A percentile compares a stretch with the other conserved stretches of the same genome.
Conservation (phyloP, 2,113 vertebrate species). For the Ondatra zibethicus region DNA sequence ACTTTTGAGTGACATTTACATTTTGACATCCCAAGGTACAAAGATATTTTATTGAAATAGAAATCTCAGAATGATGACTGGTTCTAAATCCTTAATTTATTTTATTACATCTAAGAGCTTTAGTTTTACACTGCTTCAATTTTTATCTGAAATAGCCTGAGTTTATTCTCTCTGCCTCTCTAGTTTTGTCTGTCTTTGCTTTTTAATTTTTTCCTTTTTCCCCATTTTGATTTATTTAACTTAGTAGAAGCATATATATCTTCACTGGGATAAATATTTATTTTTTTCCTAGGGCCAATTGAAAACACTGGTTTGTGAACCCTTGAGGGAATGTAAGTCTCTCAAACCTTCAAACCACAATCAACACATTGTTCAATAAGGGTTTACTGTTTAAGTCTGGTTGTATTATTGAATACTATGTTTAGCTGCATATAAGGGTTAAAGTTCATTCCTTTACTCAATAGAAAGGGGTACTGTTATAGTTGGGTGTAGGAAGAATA, state of each 20-base stretch:
- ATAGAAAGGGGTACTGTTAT: neutral
- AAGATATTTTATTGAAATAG: neutral
- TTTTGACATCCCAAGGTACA: neutral
- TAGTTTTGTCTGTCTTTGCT: neutral
- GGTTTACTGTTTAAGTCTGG: neutral
- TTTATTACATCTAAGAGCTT: neutral
- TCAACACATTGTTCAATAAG: neutral
- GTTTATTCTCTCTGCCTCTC: neutral
- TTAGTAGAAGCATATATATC: neutral
- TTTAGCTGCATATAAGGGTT: slow-evolving; percentile 1
- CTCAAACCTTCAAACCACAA: neutral
- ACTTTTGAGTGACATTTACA: neutral
- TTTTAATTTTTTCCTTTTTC: neutral
- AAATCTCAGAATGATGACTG: neutral
- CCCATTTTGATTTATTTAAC: neutral
- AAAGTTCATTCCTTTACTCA: neutral
- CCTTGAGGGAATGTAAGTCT: neutral
- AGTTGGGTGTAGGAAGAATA: neutral
- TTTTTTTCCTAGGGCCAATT: neutral
- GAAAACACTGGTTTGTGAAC: neutral
- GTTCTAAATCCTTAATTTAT: neutral
- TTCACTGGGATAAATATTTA: neutral
- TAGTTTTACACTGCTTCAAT: neutral
- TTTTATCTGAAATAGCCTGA: neutral
- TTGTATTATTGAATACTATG: neutral